These are phyloP conservation scores for Halictus rubicundus DNA, from an alignment of 1,140 invertebrate genomes.

Conservation along the genomic window DNA sequence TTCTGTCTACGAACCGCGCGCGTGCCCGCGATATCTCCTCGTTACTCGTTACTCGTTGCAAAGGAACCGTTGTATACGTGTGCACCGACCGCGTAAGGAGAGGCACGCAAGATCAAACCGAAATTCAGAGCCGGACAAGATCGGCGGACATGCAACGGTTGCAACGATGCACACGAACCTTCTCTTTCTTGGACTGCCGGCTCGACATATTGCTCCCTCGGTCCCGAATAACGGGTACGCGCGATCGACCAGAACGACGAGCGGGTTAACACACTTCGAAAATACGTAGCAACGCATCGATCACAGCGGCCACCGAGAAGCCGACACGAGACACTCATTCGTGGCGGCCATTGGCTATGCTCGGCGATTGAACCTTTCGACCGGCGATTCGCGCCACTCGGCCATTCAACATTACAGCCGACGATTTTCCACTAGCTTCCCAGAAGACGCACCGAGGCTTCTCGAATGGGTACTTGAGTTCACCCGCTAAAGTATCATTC, in stretches of 20 bases:
- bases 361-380: slow-evolving; percentile 36
- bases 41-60: slow-evolving; percentile 1
- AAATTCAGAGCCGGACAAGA: neutral
- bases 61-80: slow-evolving; percentile 21
- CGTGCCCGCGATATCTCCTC: slow-evolving; percentile 28
- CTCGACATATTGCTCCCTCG: slow-evolving; percentile 75
- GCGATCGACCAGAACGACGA: slow-evolving; percentile 44
- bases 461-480: neutral
- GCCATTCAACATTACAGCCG: neutral
- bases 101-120: slow-evolving; percentile 22
- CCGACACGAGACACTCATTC: slow-evolving; percentile 61
- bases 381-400: slow-evolving; percentile 42
- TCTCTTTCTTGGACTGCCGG: slow-evolving; percentile 77
- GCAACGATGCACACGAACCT: slow-evolving; percentile 68
- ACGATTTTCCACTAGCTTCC: slow-evolving; percentile 29
- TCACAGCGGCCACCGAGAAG: slow-evolving; percentile 49
- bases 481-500: neutral
- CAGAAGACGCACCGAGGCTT: neutral
- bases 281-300: slow-evolving; percentile 56
- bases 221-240: slow-evolving; percentile 36
- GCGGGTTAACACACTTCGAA: slow-evolving; percentile 45
- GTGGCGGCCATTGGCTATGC: slow-evolving; percentile 64
- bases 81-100: slow-evolving; percentile 14
- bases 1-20: slow-evolving; percentile 15
- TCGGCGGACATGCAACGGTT: slow-evolving; percentile 10